A percentile compares a stretch with the other conserved stretches of the same genome.
Conservation (phyloP, 2,113 vertebrate genomes). For the Cathartes aura region DNA sequence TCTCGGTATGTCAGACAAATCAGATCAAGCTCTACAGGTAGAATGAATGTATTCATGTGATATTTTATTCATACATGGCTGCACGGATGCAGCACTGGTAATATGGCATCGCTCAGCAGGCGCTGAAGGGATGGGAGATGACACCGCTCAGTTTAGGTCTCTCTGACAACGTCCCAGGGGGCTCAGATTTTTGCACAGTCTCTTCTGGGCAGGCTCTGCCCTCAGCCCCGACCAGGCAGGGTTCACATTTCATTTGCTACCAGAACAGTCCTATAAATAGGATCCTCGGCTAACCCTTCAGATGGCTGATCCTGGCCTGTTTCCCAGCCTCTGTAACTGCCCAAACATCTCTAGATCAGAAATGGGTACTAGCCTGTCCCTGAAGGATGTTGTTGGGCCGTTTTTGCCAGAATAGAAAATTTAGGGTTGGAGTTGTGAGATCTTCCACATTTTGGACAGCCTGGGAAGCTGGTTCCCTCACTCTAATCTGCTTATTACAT, state of each 20-base stretch:
- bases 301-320: background rate
- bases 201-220: background rate
- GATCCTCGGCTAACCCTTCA: background rate
- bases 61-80: background rate
- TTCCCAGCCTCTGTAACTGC: background rate
- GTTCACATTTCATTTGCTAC: background rate
- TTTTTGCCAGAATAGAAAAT: background rate
- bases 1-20: background rate
- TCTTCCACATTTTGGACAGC: background rate
- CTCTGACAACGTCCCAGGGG: background rate
- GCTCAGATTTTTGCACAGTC: background rate
- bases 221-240: background rate
- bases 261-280: background rate
- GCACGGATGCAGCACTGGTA: background rate
- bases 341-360: background rate
- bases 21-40: background rate
- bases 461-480: background rate
- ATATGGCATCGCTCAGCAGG: background rate
- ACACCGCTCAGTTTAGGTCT: background rate
- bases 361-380: background rate
- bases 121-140: background rate
- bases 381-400: background rate
- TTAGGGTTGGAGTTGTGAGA: background rate
- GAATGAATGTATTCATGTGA: background rate
- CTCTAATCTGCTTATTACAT: background rate